phyloP scores from a whole-genome alignment of 2,797 vertebrate species.

The Florisuga fusca region DNA sequence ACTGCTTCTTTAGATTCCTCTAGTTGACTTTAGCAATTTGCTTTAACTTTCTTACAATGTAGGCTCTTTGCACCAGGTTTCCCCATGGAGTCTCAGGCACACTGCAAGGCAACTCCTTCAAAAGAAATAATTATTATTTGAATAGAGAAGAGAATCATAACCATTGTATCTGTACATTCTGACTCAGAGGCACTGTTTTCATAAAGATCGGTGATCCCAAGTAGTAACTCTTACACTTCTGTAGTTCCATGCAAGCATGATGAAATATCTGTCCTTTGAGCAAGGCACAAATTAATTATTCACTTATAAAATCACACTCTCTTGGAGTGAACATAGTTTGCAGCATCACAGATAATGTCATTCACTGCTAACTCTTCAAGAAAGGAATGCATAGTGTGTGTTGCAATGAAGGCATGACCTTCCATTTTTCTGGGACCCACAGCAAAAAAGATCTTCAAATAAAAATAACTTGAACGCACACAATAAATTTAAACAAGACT shows the following conservation, averaged over 20 bases:
- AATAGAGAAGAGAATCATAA: neutral
- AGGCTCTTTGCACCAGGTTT: neutral
- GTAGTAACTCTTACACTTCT: neutral
- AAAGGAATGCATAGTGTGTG: constrained; percentile 18
- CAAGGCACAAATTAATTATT: neutral
- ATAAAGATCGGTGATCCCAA: neutral
- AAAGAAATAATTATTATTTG: neutral
- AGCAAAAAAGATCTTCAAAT: neutral
- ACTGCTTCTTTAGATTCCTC: neutral
- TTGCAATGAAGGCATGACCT: neutral
- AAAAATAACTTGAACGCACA: neutral
- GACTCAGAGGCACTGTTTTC: neutral
- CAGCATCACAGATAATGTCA: neutral
- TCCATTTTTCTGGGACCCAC: neutral
- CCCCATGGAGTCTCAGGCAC: neutral
- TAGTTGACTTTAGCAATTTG: neutral
- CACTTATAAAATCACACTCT: neutral
- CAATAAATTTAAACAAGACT: neutral
- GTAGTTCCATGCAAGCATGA: neutral
- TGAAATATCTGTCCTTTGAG: constrained; percentile 22
- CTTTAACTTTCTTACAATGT: neutral
- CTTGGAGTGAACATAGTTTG: constrained; percentile 16
- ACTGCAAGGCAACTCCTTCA: neutral
- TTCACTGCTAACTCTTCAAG: constrained; percentile 8
- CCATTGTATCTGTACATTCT: neutral